Evolutionary conservation across 2,888 invertebrate genomes (phyloP).

Genomic region (Malacosoma neustria): DNA sequence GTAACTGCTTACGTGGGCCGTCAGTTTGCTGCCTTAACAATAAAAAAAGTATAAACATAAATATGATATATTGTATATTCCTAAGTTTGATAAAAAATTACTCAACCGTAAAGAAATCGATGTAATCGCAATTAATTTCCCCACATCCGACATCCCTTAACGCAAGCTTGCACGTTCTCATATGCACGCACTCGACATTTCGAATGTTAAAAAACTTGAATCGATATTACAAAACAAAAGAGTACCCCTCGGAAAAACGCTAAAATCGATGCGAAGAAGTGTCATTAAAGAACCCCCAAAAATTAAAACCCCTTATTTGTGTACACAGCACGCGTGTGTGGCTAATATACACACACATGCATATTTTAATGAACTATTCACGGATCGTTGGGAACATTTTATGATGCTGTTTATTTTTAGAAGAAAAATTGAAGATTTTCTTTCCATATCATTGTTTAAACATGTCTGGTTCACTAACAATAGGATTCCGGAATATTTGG

Average conservation of each 20-base stretch:
- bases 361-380: constrained; percentile 23
- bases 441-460: too few relatives aligned
- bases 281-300: constrained; percentile 74
- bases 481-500: too few relatives aligned
- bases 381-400: constrained; percentile 3
- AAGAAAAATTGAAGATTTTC: neutral
- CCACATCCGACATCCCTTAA: constrained; percentile 14
- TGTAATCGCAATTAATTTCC: constrained; percentile 24
- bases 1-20: too few relatives aligned
- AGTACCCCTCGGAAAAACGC: constrained; percentile 59
- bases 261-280: constrained; percentile 73
- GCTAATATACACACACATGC: constrained; percentile 40
- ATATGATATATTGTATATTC: too few relatives aligned
- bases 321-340: constrained; percentile 31
- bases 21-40: too few relatives aligned
- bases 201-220: constrained; percentile 42
- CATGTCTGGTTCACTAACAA: too few relatives aligned
- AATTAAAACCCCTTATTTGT: constrained; percentile 59
- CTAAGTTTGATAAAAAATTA: too few relatives aligned
- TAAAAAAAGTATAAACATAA: too few relatives aligned
- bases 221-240: constrained; percentile 68
- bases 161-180: constrained; percentile 32
- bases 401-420: constrained; percentile 1
- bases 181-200: constrained; percentile 42
- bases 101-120: constrained; percentile 10